Evolutionary conservation across 2,113 vertebrate genomes (phyloP), one percentile per base, ranked within the genome.

Genomic region (Calidris pygmaea): DNA sequence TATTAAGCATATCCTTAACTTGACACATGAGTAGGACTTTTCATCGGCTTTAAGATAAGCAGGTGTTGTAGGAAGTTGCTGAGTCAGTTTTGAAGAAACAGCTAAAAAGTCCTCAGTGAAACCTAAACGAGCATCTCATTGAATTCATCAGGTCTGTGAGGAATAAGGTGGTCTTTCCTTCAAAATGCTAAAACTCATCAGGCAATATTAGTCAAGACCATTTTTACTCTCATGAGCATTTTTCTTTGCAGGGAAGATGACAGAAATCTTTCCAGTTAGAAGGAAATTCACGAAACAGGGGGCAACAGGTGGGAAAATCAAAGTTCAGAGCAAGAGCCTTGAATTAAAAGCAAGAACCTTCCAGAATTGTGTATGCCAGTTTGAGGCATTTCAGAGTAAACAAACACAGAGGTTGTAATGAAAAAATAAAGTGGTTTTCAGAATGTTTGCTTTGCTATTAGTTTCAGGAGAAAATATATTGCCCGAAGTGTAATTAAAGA

Each of bases 351-450:
- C 30, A 82, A 85, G 56, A 76, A 47, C 45, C 34, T 85, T 80
- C 37, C 55, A 48, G 67, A 89, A 66, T 0, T 35, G 5, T 15
- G 21, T 60, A 7, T 72, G 50, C 26, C 74, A 39, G 32, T 16
- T 37, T 70, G 68, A 59, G 89, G 73, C 70, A 58, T 68, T 70
- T 84, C 47, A 70, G 45, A 70, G 71, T 85, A 66, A 94, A 92
- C 34, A 79, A 78, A 35, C 39, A 74, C 30, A 75, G 74, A 82
- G 41, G 11, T 34, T 70, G 56, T 60, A 81, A 80, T 19, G 50
- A 56, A 91, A 95, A 95, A 86, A 37, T 62, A 48, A 95, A 87
- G 39, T 30, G 20, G 8, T 84, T 93, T 95, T 90, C 58, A 72
- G 81, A 74, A 43, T 56, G 59, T 93, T 93, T 84, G 76, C 72